Evolutionary conservation across 2,888 invertebrate genomes (phyloP).

Genomic region (Drosophila nigritarsus): DNA sequence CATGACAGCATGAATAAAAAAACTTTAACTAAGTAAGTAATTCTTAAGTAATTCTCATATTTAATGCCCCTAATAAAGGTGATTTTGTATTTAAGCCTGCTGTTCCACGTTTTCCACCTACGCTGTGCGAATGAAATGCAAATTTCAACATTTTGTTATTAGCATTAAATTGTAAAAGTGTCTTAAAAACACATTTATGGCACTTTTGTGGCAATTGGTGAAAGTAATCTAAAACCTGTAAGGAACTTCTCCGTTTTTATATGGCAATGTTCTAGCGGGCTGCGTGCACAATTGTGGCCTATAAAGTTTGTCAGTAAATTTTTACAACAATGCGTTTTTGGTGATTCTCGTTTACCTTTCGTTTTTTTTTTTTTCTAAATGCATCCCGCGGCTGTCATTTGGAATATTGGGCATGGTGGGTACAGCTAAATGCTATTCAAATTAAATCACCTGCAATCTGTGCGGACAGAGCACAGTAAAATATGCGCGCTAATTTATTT

Average conservation of each 20-base stretch:
- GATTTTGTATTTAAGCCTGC: background rate
- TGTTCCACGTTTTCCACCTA: background rate
- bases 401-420: background rate
- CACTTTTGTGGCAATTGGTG: conserved; percentile 42
- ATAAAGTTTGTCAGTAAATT: conserved; percentile 71
- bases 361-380: conserved; percentile 10
- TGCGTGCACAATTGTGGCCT: conserved; percentile 61
- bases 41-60: background rate
- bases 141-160: conserved; percentile 40
- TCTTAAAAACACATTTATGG: conserved; percentile 38
- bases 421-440: conserved; percentile 68
- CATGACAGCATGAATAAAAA: too few relatives aligned
- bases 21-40: too few relatives aligned
- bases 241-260: conserved; percentile 16
- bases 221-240: conserved; percentile 22
- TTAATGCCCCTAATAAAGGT: background rate
- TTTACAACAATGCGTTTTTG: conserved; percentile 69
- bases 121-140: conserved; percentile 28
- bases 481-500: conserved; percentile 74
- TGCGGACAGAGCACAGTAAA: conserved; percentile 21
- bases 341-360: conserved; percentile 19
- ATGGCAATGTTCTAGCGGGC: conserved; percentile 31
- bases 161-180: conserved; percentile 54
- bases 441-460: conserved; percentile 75
- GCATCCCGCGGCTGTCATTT: conserved; percentile 55